Evolutionary conservation across 2,113 vertebrate species (phyloP), one percentile per base, ranked within the genome.

Genomic region (Elephantulus edwardii): DNA sequence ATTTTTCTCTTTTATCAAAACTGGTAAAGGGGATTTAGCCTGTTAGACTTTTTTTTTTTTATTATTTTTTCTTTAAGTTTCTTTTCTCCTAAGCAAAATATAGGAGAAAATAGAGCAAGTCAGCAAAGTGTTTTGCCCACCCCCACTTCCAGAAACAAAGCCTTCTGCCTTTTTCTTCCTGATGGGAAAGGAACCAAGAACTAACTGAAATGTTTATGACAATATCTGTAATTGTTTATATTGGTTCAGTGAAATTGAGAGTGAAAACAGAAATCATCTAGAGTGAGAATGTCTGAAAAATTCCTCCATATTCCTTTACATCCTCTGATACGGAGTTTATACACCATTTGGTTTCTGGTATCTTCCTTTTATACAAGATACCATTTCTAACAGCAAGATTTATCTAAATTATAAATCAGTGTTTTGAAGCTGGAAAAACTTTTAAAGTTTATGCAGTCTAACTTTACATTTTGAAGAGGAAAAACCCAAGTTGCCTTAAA

Each of bases 401-500:
- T 71, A 74, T 46, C 91, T 86, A 83, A 87, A 62, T 87, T 89
- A 94, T 60, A 11, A 66, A 56, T 70, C 46, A 62, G 14, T 3
- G 56, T 87, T 78, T 77, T 35, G 52, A 89, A 86, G 30, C 24
- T 86, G 42, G 8, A 75, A 48, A 44, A n/a, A 66, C 80, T 5
- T 8, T 1, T 66, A 42, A 74, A 87, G 72, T 20, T 84, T 33
- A 91, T 13, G 24, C 46, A 87, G 44, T 26, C 7, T 46, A 80
- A 38, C 35, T 90, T 88, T 70, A 83, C 6, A 77, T 90, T 88
- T 95, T 86, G 91, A 88, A 89, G 56, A 83, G 64, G 28, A 86
- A 84, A 64, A 30, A 94, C 74, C 19, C 48, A 2, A 22, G 13
- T n/a, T n/a, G n/a, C 52, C 72, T 78, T 28, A 44, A 85, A 76